These are phyloP conservation scores for Erebia palarica DNA, from an alignment of 2,888 invertebrate species.

Conservation along the genomic window DNA sequence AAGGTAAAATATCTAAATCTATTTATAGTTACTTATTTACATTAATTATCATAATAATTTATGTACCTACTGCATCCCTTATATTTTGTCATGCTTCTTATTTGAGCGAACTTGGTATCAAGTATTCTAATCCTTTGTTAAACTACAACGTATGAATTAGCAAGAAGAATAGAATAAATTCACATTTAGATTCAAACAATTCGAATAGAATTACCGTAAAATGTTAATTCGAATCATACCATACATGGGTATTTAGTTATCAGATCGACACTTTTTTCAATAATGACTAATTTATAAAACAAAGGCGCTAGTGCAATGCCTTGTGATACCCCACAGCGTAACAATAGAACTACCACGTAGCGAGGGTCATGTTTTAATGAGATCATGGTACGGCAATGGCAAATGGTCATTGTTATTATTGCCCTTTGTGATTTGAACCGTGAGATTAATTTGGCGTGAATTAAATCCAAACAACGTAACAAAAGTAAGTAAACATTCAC, in stretches of 20 bases:
- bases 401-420: constrained; percentile 32
- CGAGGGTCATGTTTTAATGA: constrained; percentile 37
- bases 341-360: constrained; percentile 32
- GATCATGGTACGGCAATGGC: constrained; percentile 28
- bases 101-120: too few relatives aligned
- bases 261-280: constrained; percentile 30
- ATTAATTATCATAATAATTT: too few relatives aligned
- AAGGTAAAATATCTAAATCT: too few relatives aligned
- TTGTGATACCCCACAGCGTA: constrained; percentile 33
- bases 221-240: constrained; percentile 20
- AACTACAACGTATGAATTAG: too few relatives aligned
- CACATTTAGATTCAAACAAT: constrained; percentile 1
- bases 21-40: too few relatives aligned
- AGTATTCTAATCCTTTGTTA: too few relatives aligned
- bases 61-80: too few relatives aligned
- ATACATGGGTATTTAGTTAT: constrained; percentile 16
- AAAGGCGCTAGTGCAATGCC: constrained; percentile 38
- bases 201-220: constrained; percentile 1
- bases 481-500: not conserved
- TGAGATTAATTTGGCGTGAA: constrained; percentile 29
- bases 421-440: constrained; percentile 35
- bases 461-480: constrained; percentile 1
- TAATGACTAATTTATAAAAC: constrained; percentile 37
- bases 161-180: not conserved
- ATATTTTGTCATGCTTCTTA: too few relatives aligned